Base-by-base conservation (phyloP, 2,888 invertebrate genomes). In the Lysandra coridon region DNA sequence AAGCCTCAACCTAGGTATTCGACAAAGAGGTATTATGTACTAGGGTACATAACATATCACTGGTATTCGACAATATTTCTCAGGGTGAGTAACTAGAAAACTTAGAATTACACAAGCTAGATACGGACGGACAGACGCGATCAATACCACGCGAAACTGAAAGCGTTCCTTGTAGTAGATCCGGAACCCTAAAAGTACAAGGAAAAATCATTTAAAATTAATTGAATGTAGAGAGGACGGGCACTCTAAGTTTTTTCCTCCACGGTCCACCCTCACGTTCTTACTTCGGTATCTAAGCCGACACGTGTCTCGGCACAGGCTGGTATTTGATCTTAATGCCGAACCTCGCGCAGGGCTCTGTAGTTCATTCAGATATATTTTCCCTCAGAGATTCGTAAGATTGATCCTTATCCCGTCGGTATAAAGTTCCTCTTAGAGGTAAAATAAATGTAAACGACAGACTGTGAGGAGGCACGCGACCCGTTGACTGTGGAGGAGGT, bases 301-400 rank as follows among this genome's bases (percentile, higher is more conserved):
- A 75, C 92, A 91, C 92, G 92, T 91, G 90, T 83, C 87, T 75
- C 77, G 77, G 81, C 80, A 82, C 80, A 82, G 78, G 81, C 14
- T 57, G 83, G 80, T 88, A 87, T 91, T 90, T 92, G 92, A 92
- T 92, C 89, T 88, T 80, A 83, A 83, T 81, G 83, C 84, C 83
- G 81, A 62, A 81, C 81, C 79, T 78, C 78, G 80, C 79, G 81
- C 79, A 79, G 81, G 80, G 80, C 80, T 81, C 81, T 79, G 62
- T 79, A 62, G 17, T 62, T 23, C 62, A 23, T 23, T 23, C 23
- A 7, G n/a, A 40, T 6, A 40, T n/a, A 62, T 62, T 62, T 40
- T 40, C 40, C 6, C 40, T 40, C 40, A 40, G 6, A 40, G 40
- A 40, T 40, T 40, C 40, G 6, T 40, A 40, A 40, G 1, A 40